Percentiles rank a stretch among this genome's conserved stretches.
Evolutionary conservation across 2,888 invertebrate species (phyloP).

Genomic region (Agrotis exclamationis): DNA sequence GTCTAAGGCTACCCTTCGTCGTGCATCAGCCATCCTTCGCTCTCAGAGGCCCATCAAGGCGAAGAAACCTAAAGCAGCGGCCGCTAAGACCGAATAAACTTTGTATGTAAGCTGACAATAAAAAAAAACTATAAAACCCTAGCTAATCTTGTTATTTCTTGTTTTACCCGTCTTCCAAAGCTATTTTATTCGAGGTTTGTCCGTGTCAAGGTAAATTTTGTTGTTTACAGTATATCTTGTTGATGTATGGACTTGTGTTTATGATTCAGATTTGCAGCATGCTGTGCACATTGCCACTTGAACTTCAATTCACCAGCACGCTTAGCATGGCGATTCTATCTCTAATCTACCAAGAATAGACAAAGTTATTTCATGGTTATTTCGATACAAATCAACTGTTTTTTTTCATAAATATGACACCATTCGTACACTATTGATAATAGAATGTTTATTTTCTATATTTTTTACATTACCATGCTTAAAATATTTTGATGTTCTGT

Average conservation of each 20-base stretch:
- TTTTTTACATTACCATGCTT: too few relatives aligned
- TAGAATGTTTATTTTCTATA: too few relatives aligned
- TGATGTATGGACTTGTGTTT: neutral
- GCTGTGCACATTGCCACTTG: neutral
- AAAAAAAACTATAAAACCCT: slow-evolving; percentile 76
- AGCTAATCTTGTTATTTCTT: slow-evolving; percentile 62
- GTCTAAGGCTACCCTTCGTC: slow-evolving; percentile 96
- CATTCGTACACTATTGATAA: too few relatives aligned
- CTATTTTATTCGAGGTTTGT: neutral
- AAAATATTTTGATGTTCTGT: too few relatives aligned
- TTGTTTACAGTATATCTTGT: neutral
- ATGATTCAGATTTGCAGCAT: neutral
- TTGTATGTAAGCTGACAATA: slow-evolving; percentile 85
- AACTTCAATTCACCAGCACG: neutral
- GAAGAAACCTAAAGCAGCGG: slow-evolving; percentile 94
- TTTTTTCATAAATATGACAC: too few relatives aligned
- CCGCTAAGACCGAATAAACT: slow-evolving; percentile 95
- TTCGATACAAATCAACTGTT: too few relatives aligned
- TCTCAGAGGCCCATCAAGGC: slow-evolving; percentile 97
- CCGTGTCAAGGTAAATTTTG: neutral
- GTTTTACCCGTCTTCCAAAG: neutral
- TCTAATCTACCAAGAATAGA: too few relatives aligned
- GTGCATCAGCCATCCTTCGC: slow-evolving; percentile 97
- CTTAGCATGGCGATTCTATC: too few relatives aligned
- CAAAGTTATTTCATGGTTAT: too few relatives aligned